A percentile compares a stretch with the other conserved stretches of the same genome.
phyloP scores from a whole-genome alignment of 2,797 vertebrate species.

The Clarias platycephalus region DNA sequence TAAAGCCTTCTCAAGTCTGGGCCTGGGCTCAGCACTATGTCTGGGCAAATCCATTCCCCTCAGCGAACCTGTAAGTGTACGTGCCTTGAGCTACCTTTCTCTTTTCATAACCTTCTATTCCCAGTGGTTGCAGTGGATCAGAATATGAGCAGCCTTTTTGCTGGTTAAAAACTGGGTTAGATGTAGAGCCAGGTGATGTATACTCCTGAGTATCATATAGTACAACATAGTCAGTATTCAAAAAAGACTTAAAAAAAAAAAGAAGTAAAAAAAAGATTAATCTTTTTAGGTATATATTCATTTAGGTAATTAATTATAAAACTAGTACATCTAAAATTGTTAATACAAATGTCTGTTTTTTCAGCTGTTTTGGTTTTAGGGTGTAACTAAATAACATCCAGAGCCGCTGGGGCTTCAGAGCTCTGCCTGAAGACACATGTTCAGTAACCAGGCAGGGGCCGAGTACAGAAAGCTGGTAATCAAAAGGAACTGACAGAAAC shows the following conservation, averaged over 20 bases:
- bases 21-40: conserved; percentile 71
- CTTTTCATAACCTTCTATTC: conserved; percentile 62
- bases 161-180: not conserved
- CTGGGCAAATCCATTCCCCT: conserved; percentile 77
- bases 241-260: too few relatives aligned
- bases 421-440: too few relatives aligned
- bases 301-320: not conserved
- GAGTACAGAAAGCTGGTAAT: too few relatives aligned
- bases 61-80: conserved; percentile 49
- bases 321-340: not conserved
- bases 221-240: too few relatives aligned
- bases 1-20: conserved; percentile 71
- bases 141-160: not conserved
- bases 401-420: too few relatives aligned
- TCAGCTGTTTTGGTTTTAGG: not conserved
- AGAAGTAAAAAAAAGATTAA: not conserved
- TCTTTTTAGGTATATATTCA: not conserved
- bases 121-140: conserved; percentile 38
- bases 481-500: not conserved
- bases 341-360: not conserved
- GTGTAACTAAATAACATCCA: too few relatives aligned
- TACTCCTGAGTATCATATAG: too few relatives aligned
- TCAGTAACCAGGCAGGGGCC: too few relatives aligned
- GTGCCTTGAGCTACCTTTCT: conserved; percentile 50
- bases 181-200: not conserved